Evolutionary conservation across 2,113 vertebrate species (phyloP), one percentile per base, ranked within the genome.

Genomic region (Lepus timidus): DNA sequence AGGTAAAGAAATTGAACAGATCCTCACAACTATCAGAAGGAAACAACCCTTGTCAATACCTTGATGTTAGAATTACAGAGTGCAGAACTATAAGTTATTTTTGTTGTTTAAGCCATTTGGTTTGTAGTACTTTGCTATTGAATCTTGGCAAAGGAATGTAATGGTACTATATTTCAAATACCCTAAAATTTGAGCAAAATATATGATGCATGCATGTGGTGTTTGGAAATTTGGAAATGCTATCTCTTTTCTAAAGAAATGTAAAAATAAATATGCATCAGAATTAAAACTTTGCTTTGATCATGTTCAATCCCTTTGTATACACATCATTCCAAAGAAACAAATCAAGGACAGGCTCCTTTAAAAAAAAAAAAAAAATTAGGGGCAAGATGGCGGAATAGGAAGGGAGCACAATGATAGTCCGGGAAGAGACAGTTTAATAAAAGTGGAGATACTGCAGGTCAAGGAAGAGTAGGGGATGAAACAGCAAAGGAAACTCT

Each of bases 91-190:
- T 33, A 36, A 31, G 13, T 58, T 11, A 55, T 44, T 62, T 36
- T 33, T 75, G 25, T 62, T 70, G 6, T 31, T 88, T 83, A 44
- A 78, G 3, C 23, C 52, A 84, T 33, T 17, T 3, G 14, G 17
- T 68, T 79, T 39, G 49, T 58, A 51, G 44, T 73, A 74, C 10
- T 80, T 79, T 94, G 13, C 33, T 85, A 67, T 19, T 49, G 29
- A 58, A 64, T 23, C 10, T 19, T 31, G 36, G 29, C 2, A 83
- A 88, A 85, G 19, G 19, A 80, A 78, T 64, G 13, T 6, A 64
- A 49, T 44, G 33, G 36, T 67, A 67, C 39, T 91, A 16, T n/a
- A 80, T 68, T 83, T 90, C 16, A 91, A 86, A 33, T 88, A 74
- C 67, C 49, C 44, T 68, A 39, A 95, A 84, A 91, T 70, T 36